phyloP scores from a whole-genome alignment of 2,797 vertebrate genomes.

The Gymnothorax javanicus region DNA sequence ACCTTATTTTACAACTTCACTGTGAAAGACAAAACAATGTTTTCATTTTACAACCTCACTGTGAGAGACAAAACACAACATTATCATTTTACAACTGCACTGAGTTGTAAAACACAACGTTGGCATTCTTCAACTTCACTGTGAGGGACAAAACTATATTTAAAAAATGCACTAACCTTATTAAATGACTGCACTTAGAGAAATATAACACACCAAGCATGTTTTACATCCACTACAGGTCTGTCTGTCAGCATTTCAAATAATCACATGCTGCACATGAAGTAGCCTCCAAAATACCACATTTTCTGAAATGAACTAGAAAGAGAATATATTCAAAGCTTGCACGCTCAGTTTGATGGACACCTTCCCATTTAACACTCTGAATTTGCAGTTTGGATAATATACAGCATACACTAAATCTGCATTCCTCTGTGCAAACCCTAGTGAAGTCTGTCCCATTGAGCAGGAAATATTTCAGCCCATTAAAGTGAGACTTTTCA shows the following conservation, averaged over 20 bases:
- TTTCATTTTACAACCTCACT: neutral
- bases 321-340: neutral
- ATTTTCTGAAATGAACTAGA: neutral
- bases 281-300: neutral
- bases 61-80: conserved; percentile 44
- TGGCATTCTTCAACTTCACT: too few species aligned
- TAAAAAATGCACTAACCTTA: neutral
- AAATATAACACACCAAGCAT: neutral
- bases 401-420: conserved; percentile 56
- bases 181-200: neutral
- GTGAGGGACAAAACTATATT: neutral
- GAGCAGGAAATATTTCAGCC: conserved; percentile 61
- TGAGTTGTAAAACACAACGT: conserved; percentile 50
- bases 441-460: conserved; percentile 33
- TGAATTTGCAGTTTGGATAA: conserved; percentile 41
- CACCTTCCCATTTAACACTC: conserved; percentile 29
- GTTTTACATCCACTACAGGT: neutral
- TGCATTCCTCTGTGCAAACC: conserved; percentile 32
- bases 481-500: conserved; percentile 67
- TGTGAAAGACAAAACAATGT: neutral
- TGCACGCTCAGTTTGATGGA: too few species aligned
- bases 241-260: neutral
- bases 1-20: neutral
- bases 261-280: neutral
- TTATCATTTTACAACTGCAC: neutral